Base-by-base conservation (phyloP, 2,888 invertebrate genomes). In the Parnassius orleans region DNA sequence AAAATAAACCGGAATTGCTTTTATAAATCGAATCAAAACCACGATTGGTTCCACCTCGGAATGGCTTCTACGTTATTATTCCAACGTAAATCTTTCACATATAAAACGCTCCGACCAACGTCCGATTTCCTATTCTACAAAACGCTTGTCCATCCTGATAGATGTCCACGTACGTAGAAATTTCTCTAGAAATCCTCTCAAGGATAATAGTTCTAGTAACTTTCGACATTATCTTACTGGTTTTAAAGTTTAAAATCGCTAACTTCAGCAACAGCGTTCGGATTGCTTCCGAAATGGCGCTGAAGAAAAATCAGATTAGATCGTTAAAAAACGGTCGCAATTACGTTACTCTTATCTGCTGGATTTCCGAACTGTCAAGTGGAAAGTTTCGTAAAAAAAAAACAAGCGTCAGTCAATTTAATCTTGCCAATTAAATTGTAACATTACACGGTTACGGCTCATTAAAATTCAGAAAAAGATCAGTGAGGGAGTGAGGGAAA, bases 81-180 rank as follows among this genome's bases (percentile, higher is more conserved):
- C 83, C 77, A 80, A 72, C 84, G 84, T 89, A 87, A 88, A 90
- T 87, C 85, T 81, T 78, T 77, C 76, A 79, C 79, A 84, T 86
- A 87, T 87, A 87, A 89, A 90, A 85, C 83, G 79, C 74, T 80
- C 76, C 75, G 76, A 78, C 83, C 78, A 79, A 75, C 76, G 83
- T 84, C 86, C 87, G 83, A 87, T 84, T 86, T 77, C 79, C 83
- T 80, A 85, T 89, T 85, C 87, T 80, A 86, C 86, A 89, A 86
- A 89, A 90, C 74, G 88, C 81, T 87, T 83, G 90, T 88, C 90
- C 87, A 79, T 83, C 78, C 84, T 87, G 89, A 91, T 87, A 82
- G 84, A 91, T 90, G 83, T 74, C 80, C 79, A 75, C 76, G 78
- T 77, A 78, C 74, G 76, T 79, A 66, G 66, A 66, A 72, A 66